Conservation (phyloP, 2,888 invertebrate genomes). For the Sussaba pulchella region DNA sequence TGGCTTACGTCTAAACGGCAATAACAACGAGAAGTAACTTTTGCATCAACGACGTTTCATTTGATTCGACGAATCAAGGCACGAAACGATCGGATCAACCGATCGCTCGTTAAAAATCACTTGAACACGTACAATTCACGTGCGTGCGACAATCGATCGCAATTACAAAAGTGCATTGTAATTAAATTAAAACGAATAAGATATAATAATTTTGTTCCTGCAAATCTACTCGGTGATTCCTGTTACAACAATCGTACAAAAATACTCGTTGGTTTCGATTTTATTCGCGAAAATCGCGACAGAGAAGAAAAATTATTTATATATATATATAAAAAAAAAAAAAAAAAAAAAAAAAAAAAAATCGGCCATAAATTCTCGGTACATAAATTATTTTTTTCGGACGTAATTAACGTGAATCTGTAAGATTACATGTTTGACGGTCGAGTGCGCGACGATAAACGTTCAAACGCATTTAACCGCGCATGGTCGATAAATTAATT, state of each 20-base stretch:
- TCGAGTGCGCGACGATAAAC: conserved; percentile 40
- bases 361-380: conserved; percentile 26
- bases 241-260: conserved; percentile 56
- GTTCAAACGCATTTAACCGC: background rate
- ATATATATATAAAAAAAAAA: conserved; percentile 30
- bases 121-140: conserved; percentile 34
- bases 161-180: background rate
- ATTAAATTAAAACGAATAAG: background rate
- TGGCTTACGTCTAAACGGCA: conserved; percentile 19
- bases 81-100: conserved; percentile 50
- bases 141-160: conserved; percentile 6
- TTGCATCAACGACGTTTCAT: conserved; percentile 44
- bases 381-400: background rate
- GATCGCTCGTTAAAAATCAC: conserved; percentile 34
- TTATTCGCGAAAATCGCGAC: conserved; percentile 32
- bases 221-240: conserved; percentile 25
- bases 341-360: conserved; percentile 27
- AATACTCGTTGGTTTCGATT: conserved; percentile 50
- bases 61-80: conserved; percentile 24
- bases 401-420: no score
- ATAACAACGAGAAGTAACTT: conserved; percentile 26
- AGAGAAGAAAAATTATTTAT: background rate
- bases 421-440: conserved; percentile 25
- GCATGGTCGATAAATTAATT: conserved; percentile 40
- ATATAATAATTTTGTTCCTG: conserved; percentile 13